A percentile compares a stretch with the other conserved stretches of the same genome.
Evolutionary conservation across 2,797 vertebrate species (phyloP).

Genomic region (Myiotriccus ornatus): DNA sequence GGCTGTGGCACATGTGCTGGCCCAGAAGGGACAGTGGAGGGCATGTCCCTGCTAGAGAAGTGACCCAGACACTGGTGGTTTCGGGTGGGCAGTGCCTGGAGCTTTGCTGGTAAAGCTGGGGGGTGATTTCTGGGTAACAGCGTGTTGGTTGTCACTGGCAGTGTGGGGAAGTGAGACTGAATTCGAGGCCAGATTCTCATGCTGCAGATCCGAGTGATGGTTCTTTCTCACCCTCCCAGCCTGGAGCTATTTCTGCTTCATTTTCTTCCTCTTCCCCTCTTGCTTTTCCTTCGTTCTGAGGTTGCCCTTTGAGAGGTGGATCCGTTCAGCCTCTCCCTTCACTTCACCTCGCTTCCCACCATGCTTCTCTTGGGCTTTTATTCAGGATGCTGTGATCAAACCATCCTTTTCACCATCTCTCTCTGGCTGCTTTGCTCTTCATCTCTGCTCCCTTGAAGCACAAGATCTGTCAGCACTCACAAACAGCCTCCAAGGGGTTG

Average conservation of each 20-base stretch:
- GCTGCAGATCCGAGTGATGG: neutral
- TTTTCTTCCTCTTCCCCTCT: conserved; percentile 37
- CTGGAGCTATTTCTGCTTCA: conserved; percentile 1
- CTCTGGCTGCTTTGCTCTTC: conserved; percentile 38
- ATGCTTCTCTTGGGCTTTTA: neutral
- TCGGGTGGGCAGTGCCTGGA: neutral
- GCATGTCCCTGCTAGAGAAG: neutral
- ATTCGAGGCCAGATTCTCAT: neutral
- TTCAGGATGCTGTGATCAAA: neutral
- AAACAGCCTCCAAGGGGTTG: neutral
- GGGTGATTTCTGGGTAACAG: neutral
- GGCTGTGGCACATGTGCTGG: fast-evolving
- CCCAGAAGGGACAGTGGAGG: neutral
- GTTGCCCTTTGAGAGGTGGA: conserved; percentile 23
- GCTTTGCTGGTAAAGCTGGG: neutral
- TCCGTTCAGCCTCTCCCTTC: neutral
- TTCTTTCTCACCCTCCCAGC: conserved; percentile 3
- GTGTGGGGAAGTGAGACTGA: neutral
- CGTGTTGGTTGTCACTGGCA: neutral
- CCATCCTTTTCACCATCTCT: conserved; percentile 25
- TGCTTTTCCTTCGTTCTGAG: conserved; percentile 24
- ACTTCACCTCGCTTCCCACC: conserved; percentile 14
- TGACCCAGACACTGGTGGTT: neutral
- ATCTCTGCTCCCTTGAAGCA: conserved; percentile 27
- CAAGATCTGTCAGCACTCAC: neutral